Conservation (phyloP, 2,888 invertebrate species). For the Prosapia bicincta region DNA sequence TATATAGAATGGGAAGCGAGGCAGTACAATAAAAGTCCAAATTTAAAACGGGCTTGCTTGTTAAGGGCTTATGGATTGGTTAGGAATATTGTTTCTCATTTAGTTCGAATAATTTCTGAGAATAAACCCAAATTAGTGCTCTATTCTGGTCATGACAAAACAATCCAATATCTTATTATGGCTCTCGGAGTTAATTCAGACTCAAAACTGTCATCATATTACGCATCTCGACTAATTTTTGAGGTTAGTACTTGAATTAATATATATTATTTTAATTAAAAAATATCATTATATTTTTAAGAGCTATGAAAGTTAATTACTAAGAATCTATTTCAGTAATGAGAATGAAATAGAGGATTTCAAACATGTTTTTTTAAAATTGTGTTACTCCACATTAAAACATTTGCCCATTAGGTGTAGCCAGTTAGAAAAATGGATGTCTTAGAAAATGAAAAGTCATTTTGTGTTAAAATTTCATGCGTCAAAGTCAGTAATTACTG, state of each 20-base stretch:
- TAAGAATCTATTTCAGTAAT: too few species aligned
- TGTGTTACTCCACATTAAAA: too few species aligned
- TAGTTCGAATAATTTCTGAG: constrained; percentile 76
- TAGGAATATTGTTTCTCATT: constrained; percentile 74
- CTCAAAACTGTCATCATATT: constrained; percentile 66
- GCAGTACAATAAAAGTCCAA: constrained; percentile 57
- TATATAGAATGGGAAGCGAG: constrained; percentile 79
- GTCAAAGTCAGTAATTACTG: too few species aligned
- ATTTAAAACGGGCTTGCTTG: constrained; percentile 63
- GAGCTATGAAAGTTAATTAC: too few species aligned
- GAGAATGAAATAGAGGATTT: too few species aligned
- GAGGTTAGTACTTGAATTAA: constrained; percentile 61
- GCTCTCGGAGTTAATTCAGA: constrained; percentile 69
- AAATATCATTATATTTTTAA: too few species aligned
- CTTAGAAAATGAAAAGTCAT: too few species aligned
- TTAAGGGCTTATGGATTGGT: constrained; percentile 80
- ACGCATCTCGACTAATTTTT: constrained; percentile 82
- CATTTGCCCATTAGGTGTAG: too few species aligned
- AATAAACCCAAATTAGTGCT: constrained; percentile 70
- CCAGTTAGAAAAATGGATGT: too few species aligned
- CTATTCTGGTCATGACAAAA: constrained; percentile 91
- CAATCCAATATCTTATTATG: constrained; percentile 76
- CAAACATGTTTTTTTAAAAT: too few species aligned
- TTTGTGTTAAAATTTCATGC: too few species aligned
- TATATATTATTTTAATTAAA: too few species aligned